Evolutionary conservation across 2,888 invertebrate genomes (phyloP).

Genomic region (Eupithecia dodoneata): DNA sequence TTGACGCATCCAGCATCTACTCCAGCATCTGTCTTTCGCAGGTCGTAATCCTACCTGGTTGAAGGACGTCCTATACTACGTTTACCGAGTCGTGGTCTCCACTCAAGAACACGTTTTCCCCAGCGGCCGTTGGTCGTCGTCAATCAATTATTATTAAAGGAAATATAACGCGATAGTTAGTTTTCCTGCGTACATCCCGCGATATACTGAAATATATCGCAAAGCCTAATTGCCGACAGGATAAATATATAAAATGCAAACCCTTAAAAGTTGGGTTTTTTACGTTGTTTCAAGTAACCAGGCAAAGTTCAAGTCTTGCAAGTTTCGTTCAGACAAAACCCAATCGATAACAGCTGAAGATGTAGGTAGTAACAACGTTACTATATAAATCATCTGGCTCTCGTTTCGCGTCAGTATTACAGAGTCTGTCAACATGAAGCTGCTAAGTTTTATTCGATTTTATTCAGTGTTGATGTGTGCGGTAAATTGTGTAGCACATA

Average conservation of each 20-base stretch:
- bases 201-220: background rate
- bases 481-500: background rate
- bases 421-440: background rate
- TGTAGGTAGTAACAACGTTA: background rate
- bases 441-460: background rate
- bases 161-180: background rate
- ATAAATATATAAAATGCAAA: background rate
- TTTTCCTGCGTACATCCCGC: background rate
- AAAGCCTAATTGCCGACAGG: background rate
- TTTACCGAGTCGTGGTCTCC: too few species aligned
- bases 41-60: too few species aligned
- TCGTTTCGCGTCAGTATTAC: background rate
- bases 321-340: background rate
- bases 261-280: background rate
- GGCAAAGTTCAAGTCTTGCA: background rate
- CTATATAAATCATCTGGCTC: background rate
- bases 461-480: background rate
- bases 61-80: too few species aligned
- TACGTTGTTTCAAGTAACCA: background rate
- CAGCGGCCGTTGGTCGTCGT: too few species aligned
- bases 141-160: background rate
- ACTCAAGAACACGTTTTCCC: too few species aligned
- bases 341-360: background rate
- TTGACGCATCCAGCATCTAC: too few species aligned
- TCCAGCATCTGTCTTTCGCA: too few species aligned